Conservation (phyloP, 1,140 invertebrate genomes). For the Drosophila sechellia region DNA sequence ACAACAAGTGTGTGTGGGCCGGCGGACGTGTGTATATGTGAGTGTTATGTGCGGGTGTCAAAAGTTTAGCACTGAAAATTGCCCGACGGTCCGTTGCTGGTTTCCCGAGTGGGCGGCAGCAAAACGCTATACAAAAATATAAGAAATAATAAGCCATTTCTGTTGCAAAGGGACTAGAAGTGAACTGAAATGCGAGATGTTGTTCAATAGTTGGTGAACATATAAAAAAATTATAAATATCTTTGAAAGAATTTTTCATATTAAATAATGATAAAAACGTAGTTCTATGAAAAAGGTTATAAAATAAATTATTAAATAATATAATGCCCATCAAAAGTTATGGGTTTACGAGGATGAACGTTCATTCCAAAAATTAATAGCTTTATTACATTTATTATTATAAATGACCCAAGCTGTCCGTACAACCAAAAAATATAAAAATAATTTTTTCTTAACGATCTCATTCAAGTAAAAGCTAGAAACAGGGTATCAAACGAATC, state of each 20-base stretch:
- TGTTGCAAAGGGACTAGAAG: not conserved
- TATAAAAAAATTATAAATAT: not conserved
- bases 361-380: too few species aligned
- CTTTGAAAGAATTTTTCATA: not conserved
- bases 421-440: too few species aligned
- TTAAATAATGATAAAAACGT: too few species aligned
- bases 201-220: not conserved
- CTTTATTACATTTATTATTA: too few species aligned
- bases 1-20: conserved; percentile 37
- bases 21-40: not conserved
- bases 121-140: conserved; percentile 46
- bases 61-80: conserved; percentile 53
- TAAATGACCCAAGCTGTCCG: too few species aligned
- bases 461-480: too few species aligned
- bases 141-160: conserved; percentile 28
- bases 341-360: too few species aligned
- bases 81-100: not conserved
- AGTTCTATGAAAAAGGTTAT: too few species aligned
- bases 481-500: not conserved
- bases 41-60: conserved; percentile 34
- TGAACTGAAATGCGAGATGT: not conserved
- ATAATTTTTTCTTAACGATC: too few species aligned
- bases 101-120: conserved; percentile 6
- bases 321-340: too few species aligned
- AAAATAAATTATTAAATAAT: too few species aligned